Evolutionary conservation across 1,140 invertebrate species (phyloP).

Genomic region (Microvelia longipes): DNA sequence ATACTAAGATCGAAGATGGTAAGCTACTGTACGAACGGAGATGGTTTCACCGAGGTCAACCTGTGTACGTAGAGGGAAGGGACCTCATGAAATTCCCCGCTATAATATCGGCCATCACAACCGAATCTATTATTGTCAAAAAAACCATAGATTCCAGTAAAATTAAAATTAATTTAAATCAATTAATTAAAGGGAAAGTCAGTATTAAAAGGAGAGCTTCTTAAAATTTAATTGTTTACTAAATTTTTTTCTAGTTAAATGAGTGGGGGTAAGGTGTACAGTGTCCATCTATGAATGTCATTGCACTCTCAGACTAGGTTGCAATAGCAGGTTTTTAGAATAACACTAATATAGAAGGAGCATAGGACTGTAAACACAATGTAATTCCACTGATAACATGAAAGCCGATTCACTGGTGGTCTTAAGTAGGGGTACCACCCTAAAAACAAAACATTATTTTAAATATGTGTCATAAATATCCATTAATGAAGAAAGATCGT

Average conservation of each 20-base stretch:
- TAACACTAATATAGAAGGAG: too few relatives aligned
- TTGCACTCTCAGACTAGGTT: too few relatives aligned
- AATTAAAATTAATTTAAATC: constrained; percentile 64
- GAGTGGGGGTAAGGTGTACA: too few relatives aligned
- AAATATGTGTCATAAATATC: too few relatives aligned
- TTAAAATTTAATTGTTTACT: constrained; percentile 35
- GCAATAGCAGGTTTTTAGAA: too few relatives aligned
- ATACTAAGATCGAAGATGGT: constrained; percentile 65
- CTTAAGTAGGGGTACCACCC: too few relatives aligned
- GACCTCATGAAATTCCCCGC: constrained; percentile 66
- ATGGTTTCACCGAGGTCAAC: constrained; percentile 88
- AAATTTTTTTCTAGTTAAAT: not conserved
- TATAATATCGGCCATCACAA: constrained; percentile 74
- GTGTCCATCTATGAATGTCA: too few relatives aligned
- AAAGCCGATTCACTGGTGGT: too few relatives aligned
- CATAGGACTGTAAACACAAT: too few relatives aligned
- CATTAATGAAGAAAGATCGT: too few relatives aligned
- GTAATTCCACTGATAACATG: too few relatives aligned
- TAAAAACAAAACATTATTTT: too few relatives aligned
- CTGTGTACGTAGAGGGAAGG: constrained; percentile 77
- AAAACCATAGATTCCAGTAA: constrained; percentile 64
- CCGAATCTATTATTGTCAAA: constrained; percentile 80
- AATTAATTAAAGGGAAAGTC: constrained; percentile 74
- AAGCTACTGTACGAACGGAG: constrained; percentile 83
- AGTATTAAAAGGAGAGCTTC: constrained; percentile 67